These are phyloP conservation scores for Druceiella hillmani DNA, from an alignment of 2,888 invertebrate species.

Conservation along the genomic window DNA sequence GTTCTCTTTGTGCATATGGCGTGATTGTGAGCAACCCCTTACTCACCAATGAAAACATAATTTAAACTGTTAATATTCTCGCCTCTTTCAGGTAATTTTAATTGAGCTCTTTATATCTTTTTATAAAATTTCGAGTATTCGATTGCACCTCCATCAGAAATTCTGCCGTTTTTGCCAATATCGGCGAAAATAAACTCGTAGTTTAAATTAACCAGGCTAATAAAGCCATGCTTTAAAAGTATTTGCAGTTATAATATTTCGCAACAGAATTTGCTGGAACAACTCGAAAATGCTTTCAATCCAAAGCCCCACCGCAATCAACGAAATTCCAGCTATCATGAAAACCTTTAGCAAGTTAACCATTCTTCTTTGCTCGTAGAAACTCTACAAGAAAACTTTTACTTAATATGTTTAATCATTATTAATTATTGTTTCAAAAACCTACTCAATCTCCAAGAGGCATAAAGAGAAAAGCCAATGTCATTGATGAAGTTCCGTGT, in stretches of 20 bases:
- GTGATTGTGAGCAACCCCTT: conserved; percentile 15
- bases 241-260: conserved; percentile 28
- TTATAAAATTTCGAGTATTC: conserved; percentile 16
- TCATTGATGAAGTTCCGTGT: neutral
- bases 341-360: conserved; percentile 10
- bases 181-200: conserved; percentile 18
- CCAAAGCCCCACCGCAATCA: conserved; percentile 24
- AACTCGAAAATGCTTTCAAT: conserved; percentile 24
- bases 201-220: conserved; percentile 20
- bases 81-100: conserved; percentile 12
- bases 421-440: neutral
- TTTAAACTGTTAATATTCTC: conserved; percentile 16
- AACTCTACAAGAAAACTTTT: conserved; percentile 14
- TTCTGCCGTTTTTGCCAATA: conserved; percentile 21
- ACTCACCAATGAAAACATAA: conserved; percentile 16
- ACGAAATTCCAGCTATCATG: conserved; percentile 20
- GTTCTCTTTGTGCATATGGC: conserved; percentile 18
- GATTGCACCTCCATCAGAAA: conserved; percentile 21
- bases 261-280: conserved; percentile 23
- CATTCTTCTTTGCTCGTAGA: conserved; percentile 18
- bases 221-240: conserved; percentile 17
- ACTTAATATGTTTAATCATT: neutral
- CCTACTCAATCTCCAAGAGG: neutral
- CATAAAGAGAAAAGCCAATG: neutral
- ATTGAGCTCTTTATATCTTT: conserved; percentile 10